These are phyloP conservation scores for Sparidentex hasta DNA, from an alignment of 2,797 vertebrate genomes.

Conservation along the genomic window DNA sequence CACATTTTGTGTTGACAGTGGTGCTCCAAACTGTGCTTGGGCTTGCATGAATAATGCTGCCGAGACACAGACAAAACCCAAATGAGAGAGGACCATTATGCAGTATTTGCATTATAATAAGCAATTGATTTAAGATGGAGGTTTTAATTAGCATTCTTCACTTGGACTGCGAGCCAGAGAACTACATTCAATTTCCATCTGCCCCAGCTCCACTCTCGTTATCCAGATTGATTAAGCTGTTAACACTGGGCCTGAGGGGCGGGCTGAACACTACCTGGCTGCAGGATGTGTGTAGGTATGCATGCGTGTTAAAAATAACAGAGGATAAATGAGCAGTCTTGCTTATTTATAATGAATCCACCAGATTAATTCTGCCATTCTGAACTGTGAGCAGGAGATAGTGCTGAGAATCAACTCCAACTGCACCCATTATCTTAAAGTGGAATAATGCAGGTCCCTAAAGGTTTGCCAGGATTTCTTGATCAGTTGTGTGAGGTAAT, in stretches of 20 bases:
- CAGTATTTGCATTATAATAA: constrained; percentile 82
- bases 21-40: constrained; percentile 47
- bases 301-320: constrained; percentile 53
- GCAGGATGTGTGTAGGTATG: constrained; percentile 31
- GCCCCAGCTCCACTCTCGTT: constrained; percentile 69
- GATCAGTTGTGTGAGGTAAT: constrained; percentile 51
- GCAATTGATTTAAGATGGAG: constrained; percentile 78
- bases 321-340: constrained; percentile 56
- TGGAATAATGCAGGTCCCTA: constrained; percentile 25
- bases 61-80: constrained; percentile 64
- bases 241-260: constrained; percentile 70
- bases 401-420: constrained; percentile 32
- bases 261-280: constrained; percentile 51
- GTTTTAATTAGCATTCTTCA: constrained; percentile 80
- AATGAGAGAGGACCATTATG: constrained; percentile 68
- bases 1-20: constrained; percentile 57
- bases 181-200: constrained; percentile 73
- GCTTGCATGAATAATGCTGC: constrained; percentile 67
- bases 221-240: constrained; percentile 81
- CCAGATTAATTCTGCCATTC: constrained; percentile 45
- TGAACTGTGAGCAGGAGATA: constrained; percentile 48
- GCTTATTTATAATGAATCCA: constrained; percentile 49
- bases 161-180: constrained; percentile 57
- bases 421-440: constrained; percentile 46
- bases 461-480: constrained; percentile 43